A percentile compares a stretch with the other conserved stretches of the same genome.
phyloP scores from a whole-genome alignment of 2,113 vertebrate species.

The Indri indri region DNA sequence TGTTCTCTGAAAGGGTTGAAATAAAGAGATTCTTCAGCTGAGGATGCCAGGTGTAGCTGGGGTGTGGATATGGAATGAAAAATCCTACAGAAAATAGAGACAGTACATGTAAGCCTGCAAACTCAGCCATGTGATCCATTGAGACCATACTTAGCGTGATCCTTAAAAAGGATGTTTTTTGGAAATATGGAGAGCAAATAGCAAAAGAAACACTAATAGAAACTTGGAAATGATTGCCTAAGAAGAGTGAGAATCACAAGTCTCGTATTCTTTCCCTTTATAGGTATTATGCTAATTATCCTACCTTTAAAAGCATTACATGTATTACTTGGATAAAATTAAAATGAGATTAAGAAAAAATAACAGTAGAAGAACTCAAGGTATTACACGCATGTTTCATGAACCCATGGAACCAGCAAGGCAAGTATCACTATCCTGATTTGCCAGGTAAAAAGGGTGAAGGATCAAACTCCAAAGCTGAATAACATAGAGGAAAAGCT shows the following conservation, averaged over 20 bases:
- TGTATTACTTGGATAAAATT: conserved; percentile 18
- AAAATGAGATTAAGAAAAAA: conserved; percentile 12
- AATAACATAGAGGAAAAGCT: background rate
- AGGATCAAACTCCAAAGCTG: background rate
- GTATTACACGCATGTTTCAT: background rate
- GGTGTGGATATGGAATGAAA: background rate
- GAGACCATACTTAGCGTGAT: background rate
- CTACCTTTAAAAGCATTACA: background rate
- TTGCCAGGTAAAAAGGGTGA: background rate
- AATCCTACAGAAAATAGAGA: background rate
- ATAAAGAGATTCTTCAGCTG: background rate
- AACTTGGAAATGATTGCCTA: background rate
- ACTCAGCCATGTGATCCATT: background rate
- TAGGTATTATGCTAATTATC: background rate
- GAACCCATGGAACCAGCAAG: background rate
- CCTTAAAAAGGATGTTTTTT: background rate
- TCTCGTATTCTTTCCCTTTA: background rate
- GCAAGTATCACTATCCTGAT: background rate
- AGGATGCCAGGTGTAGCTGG: background rate
- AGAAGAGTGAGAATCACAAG: background rate
- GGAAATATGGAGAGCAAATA: background rate
- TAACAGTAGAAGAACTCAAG: background rate
- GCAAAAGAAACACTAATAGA: background rate
- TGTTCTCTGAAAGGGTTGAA: background rate
- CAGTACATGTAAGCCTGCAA: background rate